phyloP scores from a whole-genome alignment of 2,888 invertebrate species.

The Stenodema calcarata region DNA sequence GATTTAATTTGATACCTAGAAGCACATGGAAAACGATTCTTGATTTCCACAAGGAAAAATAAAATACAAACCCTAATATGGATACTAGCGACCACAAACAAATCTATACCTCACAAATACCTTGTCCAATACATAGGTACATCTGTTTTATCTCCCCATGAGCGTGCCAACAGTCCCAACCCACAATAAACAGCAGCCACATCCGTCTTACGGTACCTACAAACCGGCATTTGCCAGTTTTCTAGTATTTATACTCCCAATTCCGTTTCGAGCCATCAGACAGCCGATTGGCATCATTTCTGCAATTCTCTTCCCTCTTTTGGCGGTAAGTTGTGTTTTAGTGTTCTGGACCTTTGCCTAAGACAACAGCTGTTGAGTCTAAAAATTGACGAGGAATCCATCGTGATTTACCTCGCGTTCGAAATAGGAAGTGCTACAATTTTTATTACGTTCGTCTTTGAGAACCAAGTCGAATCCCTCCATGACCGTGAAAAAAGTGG shows the following conservation, averaged over 20 bases:
- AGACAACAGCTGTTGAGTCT: constrained; percentile 4
- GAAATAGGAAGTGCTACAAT: neutral
- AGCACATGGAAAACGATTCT: too few species aligned
- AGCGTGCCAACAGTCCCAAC: neutral
- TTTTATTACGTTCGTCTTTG: neutral
- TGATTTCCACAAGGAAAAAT: too few species aligned
- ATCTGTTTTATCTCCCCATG: too few species aligned
- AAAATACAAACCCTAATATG: too few species aligned
- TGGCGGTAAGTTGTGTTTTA: neutral
- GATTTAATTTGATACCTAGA: too few species aligned
- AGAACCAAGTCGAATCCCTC: too few species aligned
- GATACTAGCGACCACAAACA: too few species aligned
- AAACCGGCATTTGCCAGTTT: neutral
- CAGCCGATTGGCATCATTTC: constrained; percentile 24
- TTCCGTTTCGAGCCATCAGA: neutral
- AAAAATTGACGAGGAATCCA: neutral
- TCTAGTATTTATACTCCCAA: neutral
- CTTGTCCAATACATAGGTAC: too few species aligned
- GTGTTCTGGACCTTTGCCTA: neutral
- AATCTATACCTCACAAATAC: too few species aligned
- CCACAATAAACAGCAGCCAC: neutral
- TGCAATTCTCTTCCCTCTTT: constrained; percentile 19
- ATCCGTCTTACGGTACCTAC: neutral
- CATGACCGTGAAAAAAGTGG: too few species aligned
- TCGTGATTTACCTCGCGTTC: neutral